Evolutionary conservation across 2,888 invertebrate species (phyloP), one percentile per base, ranked within the genome.

Genomic region (Crocallis elinguaria): DNA sequence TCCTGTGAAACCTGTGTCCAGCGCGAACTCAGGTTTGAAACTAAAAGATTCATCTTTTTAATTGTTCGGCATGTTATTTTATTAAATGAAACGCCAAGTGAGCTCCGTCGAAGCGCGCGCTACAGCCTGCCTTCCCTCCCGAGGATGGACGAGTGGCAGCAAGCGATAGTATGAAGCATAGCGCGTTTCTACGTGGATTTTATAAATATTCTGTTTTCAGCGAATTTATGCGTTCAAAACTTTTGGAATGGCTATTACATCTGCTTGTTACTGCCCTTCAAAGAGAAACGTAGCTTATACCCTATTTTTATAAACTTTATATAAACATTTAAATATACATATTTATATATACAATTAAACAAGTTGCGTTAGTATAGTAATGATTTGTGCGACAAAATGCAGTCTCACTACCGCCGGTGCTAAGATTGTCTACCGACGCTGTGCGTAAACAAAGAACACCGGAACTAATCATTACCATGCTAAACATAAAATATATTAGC

Each of bases 21-120:
- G 66, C 75, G 68, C 38, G 73, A 81, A 60, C 45, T 75, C 71
- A 89, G 89, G 88, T 89, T 86, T 82, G 87, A 30, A 25, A 43
- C 17, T 32, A 46, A 37, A 19, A 60, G 50, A 63, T 42, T 62
- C 44, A 60, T 58, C 61, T 60, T 57, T 57, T 49, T 66, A 67
- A 58, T 55, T 53, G 44, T 52, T 45, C 48, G n/a, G 60, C 57
- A 59, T 60, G 52, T 36, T 46, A 43, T 38, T 41, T 17, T 25
- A 55, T 54, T 32, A 29, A 39, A 35, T 25, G 4, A 25, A 9
- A 12, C 16, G 27, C 11, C 29, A 16, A 21, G 2, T 32, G 49
- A 23, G 36, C n/a, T 36, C 13, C 36, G 25, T 7, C 33, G 35
- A 36, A 33, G 27, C 21, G 16, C 19, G 37, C 14, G 32, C 12